Base-by-base conservation (phyloP, 2,888 invertebrate genomes). In the Phorcus lineatus region DNA sequence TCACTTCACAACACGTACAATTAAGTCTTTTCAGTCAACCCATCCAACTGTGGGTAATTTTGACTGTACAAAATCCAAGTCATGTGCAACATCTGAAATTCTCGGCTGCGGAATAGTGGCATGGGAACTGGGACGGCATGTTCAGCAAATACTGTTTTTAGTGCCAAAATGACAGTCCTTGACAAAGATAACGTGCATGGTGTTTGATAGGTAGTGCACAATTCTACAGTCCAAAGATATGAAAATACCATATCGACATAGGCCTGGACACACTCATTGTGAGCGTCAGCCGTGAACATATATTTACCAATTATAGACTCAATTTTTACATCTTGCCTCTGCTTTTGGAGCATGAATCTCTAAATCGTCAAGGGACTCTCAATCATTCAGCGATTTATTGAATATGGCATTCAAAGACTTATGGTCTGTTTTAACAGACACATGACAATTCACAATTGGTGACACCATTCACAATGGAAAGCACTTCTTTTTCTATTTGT, bases 1-100 rank as follows among this genome's bases (percentile, higher is more conserved):
- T n/a, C n/a, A 54, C 53, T 83, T 84, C 6, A 82, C 80, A 7
- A 78, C 79, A 31, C 82, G 70, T 4, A 83, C 82, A 16, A n/a
- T n/a, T n/a, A n/a, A n/a, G 80, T 47, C n/a, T 74, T 75, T 70
- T 84, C 84, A 0, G 75, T 80, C 24, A 78, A 57, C 0, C 82
- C 81, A 67, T 84, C 82, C 0, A 78, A 76, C 57, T 84, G 80
- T 1, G 79, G 52, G 28, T 79, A 80, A 40, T 54, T 54, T 22
- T 82, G 83, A 31, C 76, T 76, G 19, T 53, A 77, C n/a, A 76
- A 84, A 79, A 17, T 52, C 70, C 79, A 76, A 78, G 9, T 79
- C 74, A 47, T 31, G 13, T n/a, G 79, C 78, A 84, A 82, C 11
- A 77, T 9, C 1, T 3, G n/a, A 53, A 81, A 81, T 22, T 81